Base-by-base conservation (phyloP, 2,113 vertebrate genomes). In the Pollachius pollachius region DNA sequence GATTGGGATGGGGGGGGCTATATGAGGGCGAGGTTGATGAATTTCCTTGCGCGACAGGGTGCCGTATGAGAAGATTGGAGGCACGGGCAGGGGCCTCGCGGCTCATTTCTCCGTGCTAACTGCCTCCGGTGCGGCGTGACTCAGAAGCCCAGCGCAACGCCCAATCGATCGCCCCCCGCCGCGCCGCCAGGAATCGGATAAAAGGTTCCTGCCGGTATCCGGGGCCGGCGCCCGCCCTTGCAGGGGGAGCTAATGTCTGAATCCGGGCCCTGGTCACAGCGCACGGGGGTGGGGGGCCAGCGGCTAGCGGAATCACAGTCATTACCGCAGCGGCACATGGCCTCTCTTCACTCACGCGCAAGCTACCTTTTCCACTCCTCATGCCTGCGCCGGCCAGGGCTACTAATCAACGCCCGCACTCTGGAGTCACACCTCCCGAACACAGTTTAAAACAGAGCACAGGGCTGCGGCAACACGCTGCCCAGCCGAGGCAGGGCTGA, bases 101-200 rank as follows among this genome's bases (percentile, higher is more conserved):
- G 94, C 94, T 95, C 92, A 87, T 95, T 95, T 95, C 93, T 92
- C 92, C 90, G 86, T 63, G 88, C 91, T 94, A 93, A 92, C 89
- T 81, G 82, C 90, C 91, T 92, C 93, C 91, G 90, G 90, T 81
- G 81, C 81, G 77, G 80, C 77, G 88, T 83, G 85, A 84, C 79
- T 81, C 23, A 82, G 75, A 85, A 84, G 87, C 92, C 89, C 86
- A 90, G 91, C 91, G 90, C 85, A 93, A 83, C 89, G 78, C 73
- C 76, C 85, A 89, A 95, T 93, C 94, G 93, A 97, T 95, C 90
- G 94, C 91, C 81, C 81, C 92, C 94, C 83, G 89, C 89, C 82
- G 91, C 87, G 92, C 88, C 88, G 84, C 87, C 92, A 90, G 92
- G 89, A 94, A 90, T 82, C 91, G 87, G 90, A 94, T 92, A 89